Evolutionary conservation across 2,888 invertebrate species (phyloP).

Genomic region (Disparrhopalites patrizii): DNA sequence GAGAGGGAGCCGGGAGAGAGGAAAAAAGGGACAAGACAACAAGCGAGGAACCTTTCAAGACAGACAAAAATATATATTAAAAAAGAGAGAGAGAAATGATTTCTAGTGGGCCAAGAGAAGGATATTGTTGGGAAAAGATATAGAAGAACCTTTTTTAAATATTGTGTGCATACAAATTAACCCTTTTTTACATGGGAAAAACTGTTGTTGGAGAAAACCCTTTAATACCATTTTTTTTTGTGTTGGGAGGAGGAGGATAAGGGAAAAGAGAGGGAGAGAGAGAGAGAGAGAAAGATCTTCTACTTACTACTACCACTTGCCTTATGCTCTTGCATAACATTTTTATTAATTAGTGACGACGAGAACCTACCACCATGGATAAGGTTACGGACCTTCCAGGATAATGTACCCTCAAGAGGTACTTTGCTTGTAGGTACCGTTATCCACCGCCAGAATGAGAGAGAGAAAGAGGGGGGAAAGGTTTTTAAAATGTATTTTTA

Average conservation of each 20-base stretch:
- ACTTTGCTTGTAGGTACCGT: too few species aligned
- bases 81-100: conserved; percentile 5
- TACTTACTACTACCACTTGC: neutral
- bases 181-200: conserved; percentile 6
- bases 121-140: neutral
- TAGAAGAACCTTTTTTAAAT: conserved; percentile 14
- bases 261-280: too few species aligned
- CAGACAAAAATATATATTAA: neutral
- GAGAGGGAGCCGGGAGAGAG: neutral
- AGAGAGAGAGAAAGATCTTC: too few species aligned
- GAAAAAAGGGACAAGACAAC: conserved; percentile 6
- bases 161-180: conserved; percentile 20
- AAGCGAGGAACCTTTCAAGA: conserved; percentile 14
- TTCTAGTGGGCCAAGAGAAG: neutral
- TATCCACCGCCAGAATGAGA: too few species aligned
- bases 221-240: neutral
- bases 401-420: too few species aligned
- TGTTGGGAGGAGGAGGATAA: too few species aligned
- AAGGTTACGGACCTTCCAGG: too few species aligned
- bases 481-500: too few species aligned
- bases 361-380: too few species aligned
- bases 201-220: conserved; percentile 2
- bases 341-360: conserved; percentile 7
- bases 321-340: conserved; percentile 10
- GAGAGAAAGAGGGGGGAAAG: too few species aligned